Evolutionary conservation across 1,140 invertebrate species (phyloP).

Genomic region (Drosophila oshimai): DNA sequence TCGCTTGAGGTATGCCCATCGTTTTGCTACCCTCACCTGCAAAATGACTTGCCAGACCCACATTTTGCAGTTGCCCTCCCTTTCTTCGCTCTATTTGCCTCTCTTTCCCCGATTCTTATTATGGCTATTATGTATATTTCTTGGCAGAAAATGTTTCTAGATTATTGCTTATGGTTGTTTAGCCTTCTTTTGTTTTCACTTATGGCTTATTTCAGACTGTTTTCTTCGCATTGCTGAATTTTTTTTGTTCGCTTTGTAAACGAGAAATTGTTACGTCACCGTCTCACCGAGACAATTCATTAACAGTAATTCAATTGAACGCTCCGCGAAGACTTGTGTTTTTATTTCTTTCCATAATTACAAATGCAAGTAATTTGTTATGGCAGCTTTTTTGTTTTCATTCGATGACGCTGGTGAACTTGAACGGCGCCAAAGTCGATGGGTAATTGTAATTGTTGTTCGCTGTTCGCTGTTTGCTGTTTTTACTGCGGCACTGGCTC

Average conservation of each 20-base stretch:
- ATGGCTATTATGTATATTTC: slow-evolving; percentile 38
- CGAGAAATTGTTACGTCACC: slow-evolving; percentile 22
- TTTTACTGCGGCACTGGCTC: slow-evolving; percentile 21
- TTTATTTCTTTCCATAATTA: slow-evolving; percentile 30
- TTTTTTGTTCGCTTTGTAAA: not conserved
- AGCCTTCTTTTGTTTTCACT: slow-evolving; percentile 15
- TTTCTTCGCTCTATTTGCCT: not conserved
- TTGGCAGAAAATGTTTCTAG: slow-evolving; percentile 12
- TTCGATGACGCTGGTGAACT: slow-evolving; percentile 42
- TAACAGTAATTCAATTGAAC: slow-evolving; percentile 36
- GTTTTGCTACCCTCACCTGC: slow-evolving; percentile 16
- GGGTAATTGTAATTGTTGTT: slow-evolving; percentile 23
- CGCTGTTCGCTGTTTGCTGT: not conserved
- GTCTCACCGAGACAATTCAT: slow-evolving; percentile 25
- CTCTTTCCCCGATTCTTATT: slow-evolving; percentile 3
- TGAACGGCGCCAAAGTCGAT: slow-evolving; percentile 36
- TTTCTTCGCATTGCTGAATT: not conserved
- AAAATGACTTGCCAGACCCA: slow-evolving; percentile 14
- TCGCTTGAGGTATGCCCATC: slow-evolving; percentile 15
- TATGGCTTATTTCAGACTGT: slow-evolving; percentile 4
- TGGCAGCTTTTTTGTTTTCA: slow-evolving; percentile 20
- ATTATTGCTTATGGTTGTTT: slow-evolving; percentile 35
- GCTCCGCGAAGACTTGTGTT: slow-evolving; percentile 7
- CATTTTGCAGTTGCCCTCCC: not conserved
- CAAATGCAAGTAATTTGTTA: slow-evolving; percentile 44